Base-by-base conservation (phyloP, 2,888 invertebrate species). In the Spilarctia lutea region DNA sequence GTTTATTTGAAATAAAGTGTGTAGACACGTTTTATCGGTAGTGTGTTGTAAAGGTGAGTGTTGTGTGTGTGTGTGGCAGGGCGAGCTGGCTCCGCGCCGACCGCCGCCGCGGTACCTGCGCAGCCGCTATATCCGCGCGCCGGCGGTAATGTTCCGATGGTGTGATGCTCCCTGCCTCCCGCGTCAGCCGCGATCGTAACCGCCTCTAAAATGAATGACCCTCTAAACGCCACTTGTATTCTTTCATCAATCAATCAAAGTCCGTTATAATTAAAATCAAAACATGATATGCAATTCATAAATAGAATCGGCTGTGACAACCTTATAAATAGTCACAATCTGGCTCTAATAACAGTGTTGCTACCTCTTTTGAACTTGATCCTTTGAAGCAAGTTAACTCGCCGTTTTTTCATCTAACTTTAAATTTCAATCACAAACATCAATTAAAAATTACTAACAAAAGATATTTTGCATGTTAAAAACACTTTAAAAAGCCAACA, bases 81-180 rank as follows among this genome's bases (percentile, higher is more conserved):
- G 89, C 87, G 92, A 92, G 89, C 86, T 86, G 87, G 84, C 85
- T 83, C 81, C 86, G 78, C 89, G 89, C 79, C 93, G 93, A 75
- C 75, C 91, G 83, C 88, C 87, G 88, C 90, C 93, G 86, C 94
- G 94, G 83, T 88, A 89, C 89, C 95, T 94, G 86, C 95, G 95
- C 92, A 91, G 94, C 91, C 94, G 94, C 90, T 96, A 96, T 93
- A 96, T 96, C 90, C 94, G 94, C 87, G 92, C 95, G 89, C 95
- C 95, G 78, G 93, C 91, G 95, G 95, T 96, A 96, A 95, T 86
- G 94, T 94, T 94, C 91, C 94, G 95, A 95, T 95, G 95, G 95
- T 95, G 95, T 95, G 95, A 94, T 94, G 89, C 85, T 83, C 86
- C 86, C 85, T 78, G 73, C 83, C 83, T 81, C 75, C 79, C 48